phyloP scores from a whole-genome alignment of 2,888 invertebrate species.

The Exephanes ischioxanthus region DNA sequence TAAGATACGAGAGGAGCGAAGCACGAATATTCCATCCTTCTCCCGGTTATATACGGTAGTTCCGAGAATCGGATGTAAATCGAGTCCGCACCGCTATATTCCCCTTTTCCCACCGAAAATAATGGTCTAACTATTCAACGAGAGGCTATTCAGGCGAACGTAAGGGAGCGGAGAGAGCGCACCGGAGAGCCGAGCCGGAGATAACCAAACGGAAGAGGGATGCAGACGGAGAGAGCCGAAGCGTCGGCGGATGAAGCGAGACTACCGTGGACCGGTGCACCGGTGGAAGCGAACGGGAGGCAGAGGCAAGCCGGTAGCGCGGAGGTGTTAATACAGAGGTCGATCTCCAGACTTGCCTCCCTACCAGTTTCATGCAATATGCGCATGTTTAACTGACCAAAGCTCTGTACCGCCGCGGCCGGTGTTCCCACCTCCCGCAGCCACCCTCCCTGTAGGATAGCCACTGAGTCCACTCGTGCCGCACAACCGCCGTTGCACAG shows the following conservation, averaged over 20 bases:
- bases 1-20: constrained; percentile 24
- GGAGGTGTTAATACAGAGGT: constrained; percentile 85
- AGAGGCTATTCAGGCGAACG: constrained; percentile 69
- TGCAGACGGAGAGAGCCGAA: constrained; percentile 70
- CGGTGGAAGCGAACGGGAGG: constrained; percentile 65
- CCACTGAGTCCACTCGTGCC: constrained; percentile 47
- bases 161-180: constrained; percentile 55
- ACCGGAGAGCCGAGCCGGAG: constrained; percentile 55
- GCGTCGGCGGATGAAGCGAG: constrained; percentile 32
- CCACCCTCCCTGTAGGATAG: constrained; percentile 69
- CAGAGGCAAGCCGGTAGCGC: constrained; percentile 71
- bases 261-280: constrained; percentile 60
- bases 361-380: constrained; percentile 85
- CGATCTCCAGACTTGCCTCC: constrained; percentile 80
- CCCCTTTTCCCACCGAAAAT: constrained; percentile 79
- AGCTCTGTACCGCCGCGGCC: constrained; percentile 79
- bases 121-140: constrained; percentile 80
- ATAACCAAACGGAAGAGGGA: constrained; percentile 64
- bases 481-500: constrained; percentile 45
- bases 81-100: constrained; percentile 71
- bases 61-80: constrained; percentile 73
- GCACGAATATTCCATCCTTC: constrained; percentile 54
- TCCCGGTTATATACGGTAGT: constrained; percentile 55
- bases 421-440: constrained; percentile 69
- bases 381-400: constrained; percentile 85